Evolutionary conservation across 2,888 invertebrate genomes (phyloP), one percentile per base, ranked within the genome.

Genomic region (Erynnis tages): DNA sequence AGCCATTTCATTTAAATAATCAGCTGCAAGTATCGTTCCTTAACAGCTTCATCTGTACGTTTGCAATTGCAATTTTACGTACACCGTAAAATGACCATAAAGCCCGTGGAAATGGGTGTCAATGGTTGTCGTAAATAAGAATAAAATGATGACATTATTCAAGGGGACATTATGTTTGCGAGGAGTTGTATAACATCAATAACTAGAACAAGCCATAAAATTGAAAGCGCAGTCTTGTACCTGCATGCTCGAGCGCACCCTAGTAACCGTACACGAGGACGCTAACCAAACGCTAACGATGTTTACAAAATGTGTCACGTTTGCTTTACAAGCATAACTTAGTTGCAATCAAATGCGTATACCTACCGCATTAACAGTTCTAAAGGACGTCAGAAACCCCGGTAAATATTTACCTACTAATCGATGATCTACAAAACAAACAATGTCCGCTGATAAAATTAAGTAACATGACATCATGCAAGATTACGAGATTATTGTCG

Each of bases 261-360:
- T 53, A 57, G 55, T 23, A 54, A 45, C 45, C 23, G 41, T 50
- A 54, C 56, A 55, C 54, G 54, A 63, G 54, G 69, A 68, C 66
- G 73, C 67, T 73, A 76, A 77, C 69, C 59, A 73, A 71, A 67
- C 67, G 58, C 71, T 76, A 77, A 78, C 74, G 66, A 79, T 82
- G 82, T 83, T 83, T 83, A 82, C 80, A 66, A 73, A 70, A 81
- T 79, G 73, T 74, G 77, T 81, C 82, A 82, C 81, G 80, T 79
- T 71, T 72, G 68, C 63, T 67, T 65, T 53, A 69, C 64, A 62
- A 69, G 62, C 67, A 59, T 65, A 69, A 69, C 67, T 63, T 62
- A 67, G 59, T 61, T 66, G 66, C 62, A 59, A 59, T 59, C 61
- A 54, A 65, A 67, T 67, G 69, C 62, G 34, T 29, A 47, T 13